Conservation (phyloP, 1,140 invertebrate species). For the Bradysia coprophila region DNA sequence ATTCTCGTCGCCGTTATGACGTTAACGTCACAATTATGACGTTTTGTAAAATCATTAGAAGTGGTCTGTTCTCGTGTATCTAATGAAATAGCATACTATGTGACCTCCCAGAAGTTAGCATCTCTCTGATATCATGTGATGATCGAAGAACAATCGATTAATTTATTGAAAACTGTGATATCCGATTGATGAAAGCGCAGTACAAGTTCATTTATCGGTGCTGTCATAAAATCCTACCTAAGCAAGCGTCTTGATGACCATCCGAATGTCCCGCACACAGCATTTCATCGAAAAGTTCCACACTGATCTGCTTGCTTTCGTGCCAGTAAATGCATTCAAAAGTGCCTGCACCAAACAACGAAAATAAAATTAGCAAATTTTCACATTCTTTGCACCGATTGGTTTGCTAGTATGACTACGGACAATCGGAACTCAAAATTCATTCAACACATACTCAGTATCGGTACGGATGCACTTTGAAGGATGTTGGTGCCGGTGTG, state of each 20-base stretch:
- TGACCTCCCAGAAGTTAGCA: too few relatives aligned
- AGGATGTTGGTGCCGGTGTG: constrained; percentile 62
- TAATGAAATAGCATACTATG: too few relatives aligned
- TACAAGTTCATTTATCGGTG: too few relatives aligned
- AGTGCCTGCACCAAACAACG: constrained; percentile 24
- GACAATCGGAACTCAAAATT: neutral
- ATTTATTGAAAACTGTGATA: too few relatives aligned
- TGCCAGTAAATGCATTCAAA: constrained; percentile 63
- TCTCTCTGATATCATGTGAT: too few relatives aligned
- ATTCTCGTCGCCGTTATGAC: too few relatives aligned
- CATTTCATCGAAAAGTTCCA: constrained; percentile 54
- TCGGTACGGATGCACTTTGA: constrained; percentile 59
- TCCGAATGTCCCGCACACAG: constrained; percentile 68
- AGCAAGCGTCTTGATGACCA: constrained; percentile 62
- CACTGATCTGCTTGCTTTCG: constrained; percentile 50
- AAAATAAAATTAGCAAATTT: constrained; percentile 6
- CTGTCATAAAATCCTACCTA: too few relatives aligned
- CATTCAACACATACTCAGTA: constrained; percentile 33
- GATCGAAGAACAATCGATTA: too few relatives aligned
- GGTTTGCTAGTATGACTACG: neutral
- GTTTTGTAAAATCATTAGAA: too few relatives aligned
- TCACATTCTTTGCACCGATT: neutral
- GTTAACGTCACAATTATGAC: too few relatives aligned
- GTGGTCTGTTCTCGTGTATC: too few relatives aligned
- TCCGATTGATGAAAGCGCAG: too few relatives aligned